Percentiles rank a stretch among this genome's conserved stretches.
Conservation (phyloP, 2,113 vertebrate species). For the Capra hircus region DNA sequence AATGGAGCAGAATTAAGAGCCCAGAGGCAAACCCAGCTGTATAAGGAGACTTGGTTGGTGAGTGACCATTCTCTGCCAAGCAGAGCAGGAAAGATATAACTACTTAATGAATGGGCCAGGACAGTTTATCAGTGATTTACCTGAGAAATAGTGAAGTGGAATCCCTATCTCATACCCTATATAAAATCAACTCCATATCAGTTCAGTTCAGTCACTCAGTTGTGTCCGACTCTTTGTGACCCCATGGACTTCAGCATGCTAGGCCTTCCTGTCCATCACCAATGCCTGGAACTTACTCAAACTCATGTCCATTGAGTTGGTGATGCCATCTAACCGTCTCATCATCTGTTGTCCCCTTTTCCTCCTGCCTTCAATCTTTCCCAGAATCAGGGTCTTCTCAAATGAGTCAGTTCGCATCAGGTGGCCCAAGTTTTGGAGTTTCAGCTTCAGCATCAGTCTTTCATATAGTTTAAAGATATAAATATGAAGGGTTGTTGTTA, state of each 20-base stretch:
- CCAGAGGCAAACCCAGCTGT: not conserved
- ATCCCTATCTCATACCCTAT: not conserved
- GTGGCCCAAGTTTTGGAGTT: not conserved
- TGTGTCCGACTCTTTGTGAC: not conserved
- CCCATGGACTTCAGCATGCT: not conserved
- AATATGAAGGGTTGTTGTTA: not conserved
- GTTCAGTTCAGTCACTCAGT: not conserved
- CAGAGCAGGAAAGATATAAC: not conserved
- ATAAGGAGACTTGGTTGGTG: not conserved
- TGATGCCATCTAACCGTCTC: not conserved
- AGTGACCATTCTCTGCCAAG: not conserved
- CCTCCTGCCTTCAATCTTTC: not conserved
- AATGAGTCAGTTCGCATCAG: not conserved
- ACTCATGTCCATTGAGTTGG: not conserved
- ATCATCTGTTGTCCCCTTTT: not conserved
- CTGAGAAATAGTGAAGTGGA: not conserved
- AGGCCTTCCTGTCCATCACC: not conserved
- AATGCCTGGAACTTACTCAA: not conserved
- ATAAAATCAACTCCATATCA: not conserved
- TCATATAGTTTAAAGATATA: not conserved
- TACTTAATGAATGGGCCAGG: not conserved
- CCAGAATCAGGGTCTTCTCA: not conserved
- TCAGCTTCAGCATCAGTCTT: not conserved
- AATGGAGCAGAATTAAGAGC: not conserved
- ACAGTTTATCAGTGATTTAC: not conserved